phyloP scores from a whole-genome alignment of 2,113 vertebrate genomes.

The Sporophila hypoxantha region DNA sequence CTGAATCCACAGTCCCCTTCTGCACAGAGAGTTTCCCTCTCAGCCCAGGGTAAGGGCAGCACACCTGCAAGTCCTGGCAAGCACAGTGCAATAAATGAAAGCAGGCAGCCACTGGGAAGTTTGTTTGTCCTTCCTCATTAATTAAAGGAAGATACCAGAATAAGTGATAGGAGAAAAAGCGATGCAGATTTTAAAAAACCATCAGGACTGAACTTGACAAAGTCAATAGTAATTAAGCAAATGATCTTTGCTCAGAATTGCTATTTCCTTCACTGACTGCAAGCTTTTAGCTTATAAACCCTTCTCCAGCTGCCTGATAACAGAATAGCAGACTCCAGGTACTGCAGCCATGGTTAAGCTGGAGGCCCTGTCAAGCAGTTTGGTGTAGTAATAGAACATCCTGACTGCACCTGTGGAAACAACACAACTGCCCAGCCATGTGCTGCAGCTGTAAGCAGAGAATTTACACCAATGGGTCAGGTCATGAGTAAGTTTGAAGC shows the following conservation, averaged over 20 bases:
- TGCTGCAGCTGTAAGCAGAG: neutral
- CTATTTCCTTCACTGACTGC: neutral
- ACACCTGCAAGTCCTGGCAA: neutral
- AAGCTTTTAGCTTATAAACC: neutral
- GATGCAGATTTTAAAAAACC: neutral
- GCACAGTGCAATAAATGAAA: neutral
- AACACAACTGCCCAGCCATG: neutral
- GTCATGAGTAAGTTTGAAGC: neutral
- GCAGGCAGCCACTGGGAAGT: neutral
- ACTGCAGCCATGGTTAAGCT: neutral
- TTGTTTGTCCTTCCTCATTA: neutral
- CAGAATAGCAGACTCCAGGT: neutral
- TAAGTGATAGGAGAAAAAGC: fast-evolving
- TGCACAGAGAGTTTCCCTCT: neutral
- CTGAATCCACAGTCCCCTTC: neutral
- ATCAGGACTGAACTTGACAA: neutral
- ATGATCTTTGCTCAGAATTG: neutral
- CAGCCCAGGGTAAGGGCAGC: neutral
- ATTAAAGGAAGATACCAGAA: neutral
- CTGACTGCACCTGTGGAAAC: neutral
- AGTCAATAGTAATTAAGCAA: neutral
- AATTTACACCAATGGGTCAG: neutral
- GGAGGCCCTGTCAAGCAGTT: neutral
- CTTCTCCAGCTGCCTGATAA: neutral
- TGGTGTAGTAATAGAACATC: neutral